Conservation (phyloP, 2,113 vertebrate genomes). For the Peromyscus leucopus region DNA sequence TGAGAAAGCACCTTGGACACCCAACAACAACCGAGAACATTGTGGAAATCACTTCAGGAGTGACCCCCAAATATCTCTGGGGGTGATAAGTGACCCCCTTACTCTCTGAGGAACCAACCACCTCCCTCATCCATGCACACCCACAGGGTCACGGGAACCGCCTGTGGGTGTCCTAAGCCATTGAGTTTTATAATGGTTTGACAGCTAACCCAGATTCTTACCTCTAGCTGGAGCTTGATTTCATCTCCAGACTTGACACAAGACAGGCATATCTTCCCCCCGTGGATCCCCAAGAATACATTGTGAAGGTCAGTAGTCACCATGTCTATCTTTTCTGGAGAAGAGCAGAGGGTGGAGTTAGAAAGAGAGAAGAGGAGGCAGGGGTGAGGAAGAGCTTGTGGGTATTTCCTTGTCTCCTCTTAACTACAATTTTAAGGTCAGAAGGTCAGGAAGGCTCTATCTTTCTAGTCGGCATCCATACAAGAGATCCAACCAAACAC, state of each 20-base stretch:
- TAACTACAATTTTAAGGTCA: background rate
- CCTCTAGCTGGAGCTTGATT: constrained; percentile 77
- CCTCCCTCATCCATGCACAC: rapidly evolving
- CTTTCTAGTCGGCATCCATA: background rate
- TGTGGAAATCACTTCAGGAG: background rate
- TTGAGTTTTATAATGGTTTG: background rate
- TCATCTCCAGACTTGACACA: constrained; percentile 68
- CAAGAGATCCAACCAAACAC: background rate
- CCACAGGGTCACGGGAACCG: background rate
- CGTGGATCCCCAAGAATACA: constrained; percentile 80
- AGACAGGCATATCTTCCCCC: constrained; percentile 75
- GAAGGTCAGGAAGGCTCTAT: background rate
- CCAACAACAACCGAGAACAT: background rate
- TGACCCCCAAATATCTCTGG: too few relatives aligned
- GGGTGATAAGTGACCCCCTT: too few relatives aligned
- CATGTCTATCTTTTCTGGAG: constrained; percentile 83
- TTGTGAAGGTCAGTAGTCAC: constrained; percentile 75
- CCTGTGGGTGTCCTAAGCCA: rapidly evolving
- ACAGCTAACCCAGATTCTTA: constrained; percentile 55
- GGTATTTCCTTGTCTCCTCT: background rate
- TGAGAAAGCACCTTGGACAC: background rate
- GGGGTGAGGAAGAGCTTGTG: background rate
- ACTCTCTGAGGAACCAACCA: rapidly evolving
- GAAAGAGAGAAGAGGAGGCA: background rate
- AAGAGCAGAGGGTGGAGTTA: constrained; percentile 27